Base-by-base conservation (phyloP, 64 coral and sea anemone species). In the Stichodactyla helianthus region DNA sequence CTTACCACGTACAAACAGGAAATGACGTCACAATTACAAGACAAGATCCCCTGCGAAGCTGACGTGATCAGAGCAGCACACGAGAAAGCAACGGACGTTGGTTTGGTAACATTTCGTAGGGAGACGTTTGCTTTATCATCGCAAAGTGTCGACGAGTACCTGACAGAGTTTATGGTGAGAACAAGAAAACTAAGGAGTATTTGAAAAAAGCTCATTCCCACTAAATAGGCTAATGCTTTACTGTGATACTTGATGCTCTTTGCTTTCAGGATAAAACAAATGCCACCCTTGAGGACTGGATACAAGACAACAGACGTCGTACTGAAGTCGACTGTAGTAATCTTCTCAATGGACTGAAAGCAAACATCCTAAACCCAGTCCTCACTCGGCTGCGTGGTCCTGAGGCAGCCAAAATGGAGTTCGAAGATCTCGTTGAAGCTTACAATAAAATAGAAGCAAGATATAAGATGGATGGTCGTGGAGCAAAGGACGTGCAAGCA, bases 401-500 rank as follows among this genome's bases (percentile, higher is more conserved):
- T 55, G 82, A 85, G 3, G 89, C 80, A 12, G 54, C 80, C 20
- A 87, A 91, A 59, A 16, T 94, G 25, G 87, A 87, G 51, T 94
- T 88, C 51, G 55, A 86, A 50, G 89, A 94, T 35, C 84, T 94
- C 53, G 87, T 94, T 51, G 82, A 64, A 5, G 89, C 89, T 50
- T 94, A 91, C 64, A 55, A 52, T 2, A 67, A 85, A 61, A 87
- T 94, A 23, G 93, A 94, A 84, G 67, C 81, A 58, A 84, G 71
- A 26, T 94, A 67, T 58, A 90, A 88, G 52, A 28, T 55, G 26
- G 51, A 88, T 8, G 80, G 81, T 12, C 88, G 53, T 15, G 93
- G 93, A 18, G 93, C 93, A 10, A 83, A 91, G 58, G 93, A 94
- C 68, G 82, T 94, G 2, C 91, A 86, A 84, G 93, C 93, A 70